Evolutionary conservation across 2,888 invertebrate genomes (phyloP).

Genomic region (Agrotis clavis): DNA sequence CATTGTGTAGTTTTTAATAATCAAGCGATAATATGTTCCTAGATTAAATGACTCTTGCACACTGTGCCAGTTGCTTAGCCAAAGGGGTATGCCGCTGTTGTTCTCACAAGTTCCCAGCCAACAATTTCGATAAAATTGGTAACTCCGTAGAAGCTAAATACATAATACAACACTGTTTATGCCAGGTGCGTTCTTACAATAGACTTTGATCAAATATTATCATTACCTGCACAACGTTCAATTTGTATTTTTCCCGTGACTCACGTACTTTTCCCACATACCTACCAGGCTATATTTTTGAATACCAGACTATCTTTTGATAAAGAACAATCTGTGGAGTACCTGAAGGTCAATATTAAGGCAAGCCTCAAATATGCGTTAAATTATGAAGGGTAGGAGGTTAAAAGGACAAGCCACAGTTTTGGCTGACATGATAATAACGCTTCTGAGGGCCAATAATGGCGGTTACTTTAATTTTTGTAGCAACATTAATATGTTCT

Average conservation of each 20-base stretch:
- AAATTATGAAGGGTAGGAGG: too few relatives aligned
- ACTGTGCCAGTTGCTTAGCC: not conserved
- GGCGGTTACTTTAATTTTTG: not conserved
- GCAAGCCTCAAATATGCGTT: too few relatives aligned
- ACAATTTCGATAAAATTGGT: not conserved
- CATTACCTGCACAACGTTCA: slow-evolving; percentile 36
- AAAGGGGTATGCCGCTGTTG: not conserved
- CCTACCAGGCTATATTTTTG: not conserved
- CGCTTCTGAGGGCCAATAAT: not conserved
- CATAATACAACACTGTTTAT: slow-evolving; percentile 15
- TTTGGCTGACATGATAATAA: not conserved
- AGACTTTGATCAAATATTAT: slow-evolving; percentile 61
- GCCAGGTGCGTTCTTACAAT: slow-evolving; percentile 61
- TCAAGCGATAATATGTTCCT: not conserved
- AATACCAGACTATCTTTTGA: not conserved
- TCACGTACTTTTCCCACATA: slow-evolving; percentile 23
- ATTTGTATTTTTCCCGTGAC: slow-evolving; percentile 41
- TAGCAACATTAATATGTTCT: not conserved
- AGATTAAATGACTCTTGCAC: not conserved
- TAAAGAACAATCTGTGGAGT: too few relatives aligned
- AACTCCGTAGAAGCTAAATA: not conserved
- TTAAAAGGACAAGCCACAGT: not conserved
- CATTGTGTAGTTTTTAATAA: not conserved
- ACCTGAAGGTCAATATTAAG: too few relatives aligned
- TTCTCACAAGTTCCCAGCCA: not conserved